phyloP scores from a whole-genome alignment of 2,888 invertebrate genomes.

The Azorinus chamasolen region DNA sequence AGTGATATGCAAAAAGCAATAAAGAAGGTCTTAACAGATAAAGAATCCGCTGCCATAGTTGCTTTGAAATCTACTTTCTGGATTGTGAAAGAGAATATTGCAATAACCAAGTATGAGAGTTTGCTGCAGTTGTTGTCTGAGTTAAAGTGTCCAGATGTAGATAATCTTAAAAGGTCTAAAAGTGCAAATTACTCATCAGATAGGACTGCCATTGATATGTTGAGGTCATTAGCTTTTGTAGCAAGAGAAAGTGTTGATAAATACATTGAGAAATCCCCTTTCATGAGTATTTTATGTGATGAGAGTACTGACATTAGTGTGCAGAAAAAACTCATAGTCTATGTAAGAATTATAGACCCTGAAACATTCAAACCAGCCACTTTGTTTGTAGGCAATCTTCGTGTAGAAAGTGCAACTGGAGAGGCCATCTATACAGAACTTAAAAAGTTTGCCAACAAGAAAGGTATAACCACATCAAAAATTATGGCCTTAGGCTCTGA shows the following conservation, averaged over 20 bases:
- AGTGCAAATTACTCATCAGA: conserved; percentile 24
- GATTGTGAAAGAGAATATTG: conserved; percentile 4
- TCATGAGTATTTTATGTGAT: conserved; percentile 18
- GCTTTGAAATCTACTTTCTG: conserved; percentile 9
- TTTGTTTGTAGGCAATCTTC: conserved; percentile 15
- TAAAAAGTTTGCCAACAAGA: background rate
- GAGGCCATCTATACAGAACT: conserved; percentile 25
- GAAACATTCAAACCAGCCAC: conserved; percentile 12
- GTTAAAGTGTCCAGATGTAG: conserved; percentile 24
- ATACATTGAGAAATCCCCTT: conserved; percentile 8
- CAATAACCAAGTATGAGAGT: conserved; percentile 7
- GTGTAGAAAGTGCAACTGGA: conserved; percentile 26
- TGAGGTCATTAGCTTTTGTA: background rate
- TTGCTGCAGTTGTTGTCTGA: conserved; percentile 3
- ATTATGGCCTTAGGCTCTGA: conserved; percentile 21
- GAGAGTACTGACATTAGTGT: conserved; percentile 34
- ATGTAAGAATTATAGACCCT: conserved; percentile 17
- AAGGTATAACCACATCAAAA: conserved; percentile 7
- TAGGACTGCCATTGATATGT: conserved; percentile 13
- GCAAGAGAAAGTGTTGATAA: conserved; percentile 8
- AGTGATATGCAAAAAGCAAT: background rate
- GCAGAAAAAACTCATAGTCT: conserved; percentile 33
- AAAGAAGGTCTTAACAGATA: conserved; percentile 1
- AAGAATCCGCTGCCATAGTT: conserved; percentile 7
- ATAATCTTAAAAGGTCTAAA: conserved; percentile 6